These are phyloP conservation scores for Copidosoma floridanum DNA, from an alignment of 1,140 invertebrate genomes.

Conservation along the genomic window DNA sequence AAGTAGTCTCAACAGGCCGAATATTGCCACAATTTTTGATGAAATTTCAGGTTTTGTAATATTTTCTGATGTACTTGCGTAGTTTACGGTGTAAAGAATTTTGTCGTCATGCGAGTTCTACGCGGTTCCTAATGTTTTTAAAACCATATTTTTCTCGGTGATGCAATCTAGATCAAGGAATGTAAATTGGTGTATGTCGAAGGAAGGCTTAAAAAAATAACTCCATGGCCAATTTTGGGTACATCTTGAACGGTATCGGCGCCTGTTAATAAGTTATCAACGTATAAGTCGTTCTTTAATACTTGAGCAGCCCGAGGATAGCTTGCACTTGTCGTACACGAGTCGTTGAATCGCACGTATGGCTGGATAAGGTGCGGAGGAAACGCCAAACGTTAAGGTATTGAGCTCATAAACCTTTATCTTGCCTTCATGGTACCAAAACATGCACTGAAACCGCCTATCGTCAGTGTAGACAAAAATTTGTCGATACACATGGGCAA, in stretches of 20 bases:
- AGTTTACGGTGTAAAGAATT: neutral
- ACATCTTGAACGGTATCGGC: too few species aligned
- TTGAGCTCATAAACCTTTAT: conserved; percentile 14
- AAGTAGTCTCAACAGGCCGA: conserved; percentile 24
- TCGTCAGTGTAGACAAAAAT: conserved; percentile 28
- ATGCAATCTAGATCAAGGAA: neutral
- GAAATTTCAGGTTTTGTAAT: conserved; percentile 20
- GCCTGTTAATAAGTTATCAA: too few species aligned
- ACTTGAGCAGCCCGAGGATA: too few species aligned
- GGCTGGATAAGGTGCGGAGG: conserved; percentile 21
- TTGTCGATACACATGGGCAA: conserved; percentile 47
- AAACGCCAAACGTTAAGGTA: conserved; percentile 35
- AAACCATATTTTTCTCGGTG: neutral
- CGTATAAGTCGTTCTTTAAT: too few species aligned
- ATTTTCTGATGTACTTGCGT: neutral
- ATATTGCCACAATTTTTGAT: conserved; percentile 10
- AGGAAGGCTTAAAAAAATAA: too few species aligned
- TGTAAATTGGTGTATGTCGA: too few species aligned
- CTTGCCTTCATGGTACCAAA: neutral
- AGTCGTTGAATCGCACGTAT: neutral
- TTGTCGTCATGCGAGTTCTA: neutral
- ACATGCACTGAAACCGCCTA: neutral
- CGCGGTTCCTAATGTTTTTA: neutral
- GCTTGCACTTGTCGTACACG: conserved; percentile 2
- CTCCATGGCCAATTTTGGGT: conserved; percentile 11